phyloP scores from a whole-genome alignment of 2,888 invertebrate genomes.

The Heliconius ethilla region DNA sequence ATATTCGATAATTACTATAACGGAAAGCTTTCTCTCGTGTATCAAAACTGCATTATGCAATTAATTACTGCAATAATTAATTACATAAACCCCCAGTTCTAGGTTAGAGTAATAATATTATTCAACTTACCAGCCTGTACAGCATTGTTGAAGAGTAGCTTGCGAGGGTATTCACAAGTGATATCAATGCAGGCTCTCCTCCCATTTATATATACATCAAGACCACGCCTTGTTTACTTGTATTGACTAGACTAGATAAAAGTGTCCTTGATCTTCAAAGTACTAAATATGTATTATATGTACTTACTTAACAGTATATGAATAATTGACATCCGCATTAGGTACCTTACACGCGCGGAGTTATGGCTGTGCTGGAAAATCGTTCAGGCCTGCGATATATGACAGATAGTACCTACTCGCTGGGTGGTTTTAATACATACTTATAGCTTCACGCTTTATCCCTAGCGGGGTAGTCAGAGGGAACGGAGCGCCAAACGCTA shows the following conservation, averaged over 20 bases:
- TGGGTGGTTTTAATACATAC: background rate
- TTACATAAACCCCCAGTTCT: too few species aligned
- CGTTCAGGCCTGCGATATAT: background rate
- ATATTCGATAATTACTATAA: background rate
- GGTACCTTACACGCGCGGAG: conserved; percentile 41
- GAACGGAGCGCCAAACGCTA: too few species aligned
- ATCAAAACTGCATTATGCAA: background rate
- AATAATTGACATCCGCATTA: conserved; percentile 64
- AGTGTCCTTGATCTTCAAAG: conserved; percentile 78
- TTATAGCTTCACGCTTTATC: background rate
- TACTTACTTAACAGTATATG: conserved; percentile 55
- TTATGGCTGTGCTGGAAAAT: conserved; percentile 12
- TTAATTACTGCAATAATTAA: background rate
- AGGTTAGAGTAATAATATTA: conserved; percentile 21
- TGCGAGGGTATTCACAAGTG: conserved; percentile 70
- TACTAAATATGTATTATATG: conserved; percentile 59
- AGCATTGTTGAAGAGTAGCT: conserved; percentile 66
- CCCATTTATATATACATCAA: conserved; percentile 63
- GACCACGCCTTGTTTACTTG: conserved; percentile 69
- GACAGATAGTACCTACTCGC: background rate
- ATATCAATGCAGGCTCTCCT: conserved; percentile 55
- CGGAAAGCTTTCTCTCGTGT: background rate
- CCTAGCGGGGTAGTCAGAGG: too few species aligned
- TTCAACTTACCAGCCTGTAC: conserved; percentile 72
- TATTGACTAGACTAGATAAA: conserved; percentile 57